Conservation (phyloP, 2,888 invertebrate species). For the Linnaemya tessellans region DNA sequence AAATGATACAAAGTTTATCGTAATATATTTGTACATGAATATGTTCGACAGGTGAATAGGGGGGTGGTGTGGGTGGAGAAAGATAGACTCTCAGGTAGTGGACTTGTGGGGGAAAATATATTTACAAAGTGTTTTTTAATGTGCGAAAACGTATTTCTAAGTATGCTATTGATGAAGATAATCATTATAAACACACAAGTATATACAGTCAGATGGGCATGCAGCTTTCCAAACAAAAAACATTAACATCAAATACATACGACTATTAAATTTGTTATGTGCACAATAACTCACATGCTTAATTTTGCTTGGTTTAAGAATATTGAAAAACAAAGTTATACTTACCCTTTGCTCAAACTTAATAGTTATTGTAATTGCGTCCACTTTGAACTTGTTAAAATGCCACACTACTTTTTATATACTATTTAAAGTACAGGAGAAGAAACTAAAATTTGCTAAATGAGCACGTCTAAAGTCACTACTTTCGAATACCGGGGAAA, state of each 20-base stretch:
- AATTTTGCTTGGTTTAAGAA: background rate
- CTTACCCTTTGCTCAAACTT: slow-evolving; percentile 33
- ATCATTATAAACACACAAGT: background rate
- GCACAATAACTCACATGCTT: background rate
- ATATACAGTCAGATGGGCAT: background rate
- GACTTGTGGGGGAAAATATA: background rate
- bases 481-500: slow-evolving; percentile 1
- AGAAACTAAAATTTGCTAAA: slow-evolving; percentile 21
- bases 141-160: background rate
- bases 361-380: background rate
- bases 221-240: slow-evolving; percentile 20
- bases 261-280: background rate
- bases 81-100: background rate
- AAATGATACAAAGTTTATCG: background rate
- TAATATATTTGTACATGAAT: slow-evolving; percentile 4
- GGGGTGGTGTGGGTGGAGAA: background rate
- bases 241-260: background rate
- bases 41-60: background rate
- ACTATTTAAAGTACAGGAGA: background rate
- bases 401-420: slow-evolving; percentile 35
- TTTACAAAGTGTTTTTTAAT: background rate
- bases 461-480: slow-evolving; percentile 6
- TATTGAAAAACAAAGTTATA: background rate
- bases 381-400: slow-evolving; percentile 15
- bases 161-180: background rate